Conservation (phyloP, 2,113 vertebrate species). For the Lasiurus cinereus region DNA sequence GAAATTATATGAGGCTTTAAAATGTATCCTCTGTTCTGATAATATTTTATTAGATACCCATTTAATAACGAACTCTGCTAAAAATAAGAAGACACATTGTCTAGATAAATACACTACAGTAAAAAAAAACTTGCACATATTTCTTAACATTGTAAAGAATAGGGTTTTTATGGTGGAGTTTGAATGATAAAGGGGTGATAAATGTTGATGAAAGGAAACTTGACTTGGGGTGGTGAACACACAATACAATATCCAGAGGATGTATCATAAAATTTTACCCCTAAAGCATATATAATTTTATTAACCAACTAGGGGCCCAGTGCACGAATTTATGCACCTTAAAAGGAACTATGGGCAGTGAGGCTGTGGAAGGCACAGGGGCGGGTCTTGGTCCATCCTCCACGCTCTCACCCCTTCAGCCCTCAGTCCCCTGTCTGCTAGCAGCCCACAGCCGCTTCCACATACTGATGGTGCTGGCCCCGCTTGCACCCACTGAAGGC, state of each 20-base stretch:
- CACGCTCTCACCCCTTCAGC: fast-evolving
- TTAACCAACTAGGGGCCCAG: not conserved
- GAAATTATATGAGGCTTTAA: not conserved
- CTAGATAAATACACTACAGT: not conserved
- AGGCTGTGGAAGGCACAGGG: too few species aligned
- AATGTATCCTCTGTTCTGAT: not conserved
- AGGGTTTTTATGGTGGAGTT: not conserved
- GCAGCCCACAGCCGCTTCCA: too few species aligned
- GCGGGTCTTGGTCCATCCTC: too few species aligned
- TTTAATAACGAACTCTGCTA: not conserved
- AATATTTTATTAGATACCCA: too few species aligned
- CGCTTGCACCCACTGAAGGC: too few species aligned
- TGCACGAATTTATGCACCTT: too few species aligned
- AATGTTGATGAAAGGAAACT: not conserved
- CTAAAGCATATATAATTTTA: not conserved
- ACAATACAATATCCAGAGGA: not conserved
- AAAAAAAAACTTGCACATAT: not conserved
- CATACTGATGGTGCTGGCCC: too few species aligned
- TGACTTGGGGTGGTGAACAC: not conserved
- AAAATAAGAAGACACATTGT: not conserved
- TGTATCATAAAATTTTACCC: not conserved
- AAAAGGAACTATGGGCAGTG: too few species aligned
- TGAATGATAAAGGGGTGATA: not conserved
- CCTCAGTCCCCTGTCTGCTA: too few species aligned
- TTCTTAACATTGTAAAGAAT: slow-evolving; percentile 8